Conservation (phyloP, 2,888 invertebrate genomes). For the Eupsilia transversa region DNA sequence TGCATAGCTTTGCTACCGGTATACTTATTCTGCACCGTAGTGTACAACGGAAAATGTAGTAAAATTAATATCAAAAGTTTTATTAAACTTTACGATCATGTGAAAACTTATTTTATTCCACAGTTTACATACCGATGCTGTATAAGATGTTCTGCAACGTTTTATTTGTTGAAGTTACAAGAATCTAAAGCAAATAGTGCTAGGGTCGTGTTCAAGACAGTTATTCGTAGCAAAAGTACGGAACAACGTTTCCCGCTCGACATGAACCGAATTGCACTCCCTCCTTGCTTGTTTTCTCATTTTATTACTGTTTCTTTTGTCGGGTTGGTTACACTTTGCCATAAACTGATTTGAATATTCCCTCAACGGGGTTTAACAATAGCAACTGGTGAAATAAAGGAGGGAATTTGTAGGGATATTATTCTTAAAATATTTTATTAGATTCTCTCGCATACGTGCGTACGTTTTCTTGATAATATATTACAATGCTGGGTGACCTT, state of each 20-base stretch:
- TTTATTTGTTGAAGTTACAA: slow-evolving; percentile 61
- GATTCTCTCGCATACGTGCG: slow-evolving; percentile 14
- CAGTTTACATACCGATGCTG: slow-evolving; percentile 44
- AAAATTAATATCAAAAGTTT: slow-evolving; percentile 20
- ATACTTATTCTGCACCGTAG: slow-evolving; percentile 33
- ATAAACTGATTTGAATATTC: slow-evolving; percentile 69
- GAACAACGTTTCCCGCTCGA: slow-evolving; percentile 73
- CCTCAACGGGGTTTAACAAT: slow-evolving; percentile 62
- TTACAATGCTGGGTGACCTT: slow-evolving; percentile 45
- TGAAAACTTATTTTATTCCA: slow-evolving; percentile 16
- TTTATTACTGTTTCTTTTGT: slow-evolving; percentile 72
- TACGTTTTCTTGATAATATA: slow-evolving; percentile 35
- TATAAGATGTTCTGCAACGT: slow-evolving; percentile 34
- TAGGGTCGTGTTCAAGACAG: slow-evolving; percentile 73
- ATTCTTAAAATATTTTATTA: slow-evolving; percentile 49
- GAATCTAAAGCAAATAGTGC: slow-evolving; percentile 69
- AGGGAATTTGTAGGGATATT: slow-evolving; percentile 47
- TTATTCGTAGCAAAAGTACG: slow-evolving; percentile 75
- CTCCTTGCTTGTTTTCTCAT: slow-evolving; percentile 71
- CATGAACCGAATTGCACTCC: slow-evolving; percentile 74
- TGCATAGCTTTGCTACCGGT: slow-evolving; percentile 38
- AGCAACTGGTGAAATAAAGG: slow-evolving; percentile 59
- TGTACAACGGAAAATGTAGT: slow-evolving; percentile 2
- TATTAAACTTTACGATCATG: slow-evolving; percentile 32
- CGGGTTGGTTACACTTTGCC: slow-evolving; percentile 65